Conservation (phyloP, 2,113 vertebrate genomes). For the Corydoras maculifer region DNA sequence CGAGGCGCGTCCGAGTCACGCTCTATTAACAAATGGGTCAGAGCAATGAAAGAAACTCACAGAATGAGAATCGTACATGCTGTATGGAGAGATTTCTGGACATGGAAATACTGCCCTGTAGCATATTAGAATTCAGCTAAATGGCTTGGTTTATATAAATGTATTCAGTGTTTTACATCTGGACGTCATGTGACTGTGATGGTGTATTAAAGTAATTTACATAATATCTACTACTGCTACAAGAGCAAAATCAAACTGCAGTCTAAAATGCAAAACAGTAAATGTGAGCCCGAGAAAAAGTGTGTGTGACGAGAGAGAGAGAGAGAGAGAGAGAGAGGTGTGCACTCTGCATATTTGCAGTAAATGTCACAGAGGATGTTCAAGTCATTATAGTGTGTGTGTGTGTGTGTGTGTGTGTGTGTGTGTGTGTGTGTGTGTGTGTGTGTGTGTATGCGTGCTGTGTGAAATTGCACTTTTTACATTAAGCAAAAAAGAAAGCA, state of each 20-base stretch:
- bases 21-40: conserved; percentile 38
- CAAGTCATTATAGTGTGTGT: conserved; percentile 63
- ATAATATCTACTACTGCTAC: no score
- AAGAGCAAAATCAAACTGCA: not conserved
- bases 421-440: conserved; percentile 22
- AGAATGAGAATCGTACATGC: not conserved
- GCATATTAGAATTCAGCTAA: no score
- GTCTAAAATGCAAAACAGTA: not conserved
- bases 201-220: no score
- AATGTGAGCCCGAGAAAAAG: conserved; percentile 1
- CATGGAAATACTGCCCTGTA: not conserved
- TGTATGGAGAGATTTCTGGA: not conserved
- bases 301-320: not conserved
- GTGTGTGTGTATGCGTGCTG: conserved; percentile 32
- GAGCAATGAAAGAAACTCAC: not conserved
- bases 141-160: no score
- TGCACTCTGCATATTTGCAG: conserved; percentile 70
- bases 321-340: conserved; percentile 14
- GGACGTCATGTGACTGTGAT: no score
- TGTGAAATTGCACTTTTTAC: conserved; percentile 43
- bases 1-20: conserved; percentile 52
- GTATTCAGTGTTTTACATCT: no score
- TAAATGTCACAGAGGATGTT: conserved; percentile 70
- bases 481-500: conserved; percentile 32
- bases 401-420: conserved; percentile 37